phyloP scores from a whole-genome alignment of 2,888 invertebrate genomes.

The Malacosoma neustria region DNA sequence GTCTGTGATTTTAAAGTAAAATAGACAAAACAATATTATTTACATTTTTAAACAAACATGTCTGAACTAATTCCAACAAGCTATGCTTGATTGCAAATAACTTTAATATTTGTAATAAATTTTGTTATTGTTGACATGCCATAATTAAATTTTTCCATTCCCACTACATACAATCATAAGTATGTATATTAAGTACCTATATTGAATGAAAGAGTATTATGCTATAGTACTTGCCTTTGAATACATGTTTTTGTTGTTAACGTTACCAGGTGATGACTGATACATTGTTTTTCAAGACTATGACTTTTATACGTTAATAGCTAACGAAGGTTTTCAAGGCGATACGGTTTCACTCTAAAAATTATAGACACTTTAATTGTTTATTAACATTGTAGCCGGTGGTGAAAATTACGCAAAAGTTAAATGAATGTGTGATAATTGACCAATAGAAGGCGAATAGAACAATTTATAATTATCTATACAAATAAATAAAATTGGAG shows the following conservation, averaged over 20 bases:
- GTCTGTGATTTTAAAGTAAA: not conserved
- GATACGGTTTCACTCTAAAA: slow-evolving; percentile 2
- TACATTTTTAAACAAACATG: not conserved
- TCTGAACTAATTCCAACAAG: not conserved
- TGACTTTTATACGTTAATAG: slow-evolving; percentile 8
- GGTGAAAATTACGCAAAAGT: not conserved
- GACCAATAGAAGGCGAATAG: too few species aligned
- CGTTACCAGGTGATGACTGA: slow-evolving; percentile 1
- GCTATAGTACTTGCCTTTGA: not conserved
- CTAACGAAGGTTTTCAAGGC: slow-evolving; percentile 3
- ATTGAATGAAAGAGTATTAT: too few species aligned
- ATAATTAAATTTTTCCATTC: not conserved
- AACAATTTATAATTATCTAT: too few species aligned
- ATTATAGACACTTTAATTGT: not conserved
- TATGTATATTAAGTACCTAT: too few species aligned
- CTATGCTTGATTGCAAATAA: not conserved
- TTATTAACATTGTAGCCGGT: not conserved
- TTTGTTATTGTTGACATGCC: not conserved
- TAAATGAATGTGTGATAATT: not conserved
- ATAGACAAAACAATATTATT: not conserved
- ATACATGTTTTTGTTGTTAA: not conserved
- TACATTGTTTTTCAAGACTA: slow-evolving; percentile 2
- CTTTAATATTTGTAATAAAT: not conserved
- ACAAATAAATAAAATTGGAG: too few species aligned
- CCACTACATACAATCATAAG: too few species aligned